These are phyloP conservation scores for Drosophila burlai DNA, from an alignment of 1,140 invertebrate genomes.

Conservation along the genomic window DNA sequence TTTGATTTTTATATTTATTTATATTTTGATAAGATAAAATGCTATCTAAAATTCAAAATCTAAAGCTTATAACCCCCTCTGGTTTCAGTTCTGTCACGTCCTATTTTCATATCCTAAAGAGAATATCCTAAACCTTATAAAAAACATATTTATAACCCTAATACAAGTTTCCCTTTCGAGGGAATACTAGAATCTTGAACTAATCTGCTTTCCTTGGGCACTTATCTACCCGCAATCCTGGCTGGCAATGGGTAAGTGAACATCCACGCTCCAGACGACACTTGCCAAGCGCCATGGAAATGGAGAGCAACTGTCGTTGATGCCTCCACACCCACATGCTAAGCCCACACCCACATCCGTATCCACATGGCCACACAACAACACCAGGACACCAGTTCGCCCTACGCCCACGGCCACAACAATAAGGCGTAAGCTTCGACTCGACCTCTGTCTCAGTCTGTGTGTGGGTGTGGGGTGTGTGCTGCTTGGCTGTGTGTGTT, in stretches of 20 bases:
- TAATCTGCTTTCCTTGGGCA: not conserved
- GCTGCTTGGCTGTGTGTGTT: constrained; percentile 6
- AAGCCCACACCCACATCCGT: constrained; percentile 13
- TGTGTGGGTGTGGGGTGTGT: constrained; percentile 13
- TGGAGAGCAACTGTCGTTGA: constrained; percentile 53
- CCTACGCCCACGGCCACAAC: constrained; percentile 53
- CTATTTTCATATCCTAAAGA: too few relatives aligned
- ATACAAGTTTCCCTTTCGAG: not conserved
- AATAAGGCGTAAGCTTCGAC: constrained; percentile 59
- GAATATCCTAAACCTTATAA: too few relatives aligned
- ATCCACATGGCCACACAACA: constrained; percentile 49
- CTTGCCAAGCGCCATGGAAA: constrained; percentile 76
- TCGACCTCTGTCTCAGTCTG: constrained; percentile 52
- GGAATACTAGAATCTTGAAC: too few relatives aligned
- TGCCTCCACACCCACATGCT: constrained; percentile 31
- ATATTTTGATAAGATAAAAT: not conserved
- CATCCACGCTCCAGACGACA: constrained; percentile 75
- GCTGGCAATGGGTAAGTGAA: constrained; percentile 26
- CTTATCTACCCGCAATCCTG: constrained; percentile 15
- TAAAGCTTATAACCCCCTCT: not conserved
- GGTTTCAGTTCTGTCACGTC: not conserved
- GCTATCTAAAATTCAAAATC: not conserved
- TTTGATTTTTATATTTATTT: not conserved
- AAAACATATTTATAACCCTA: not conserved
- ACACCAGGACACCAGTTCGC: constrained; percentile 15